These are phyloP conservation scores for Suncus etruscus DNA, from an alignment of 2,113 vertebrate genomes.

Conservation along the genomic window DNA sequence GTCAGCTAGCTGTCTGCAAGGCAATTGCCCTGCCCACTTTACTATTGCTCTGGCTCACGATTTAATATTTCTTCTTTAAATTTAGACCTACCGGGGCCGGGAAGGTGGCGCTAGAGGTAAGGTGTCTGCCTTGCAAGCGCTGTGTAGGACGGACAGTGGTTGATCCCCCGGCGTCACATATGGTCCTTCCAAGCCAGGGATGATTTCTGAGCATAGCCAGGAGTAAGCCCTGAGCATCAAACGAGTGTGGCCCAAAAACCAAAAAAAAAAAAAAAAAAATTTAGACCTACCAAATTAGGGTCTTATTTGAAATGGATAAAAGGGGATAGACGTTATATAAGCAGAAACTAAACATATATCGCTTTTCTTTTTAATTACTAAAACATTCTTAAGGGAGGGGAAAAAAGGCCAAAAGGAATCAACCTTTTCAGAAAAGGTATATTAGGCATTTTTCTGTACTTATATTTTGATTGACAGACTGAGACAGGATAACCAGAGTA, in stretches of 20 bases:
- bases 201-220: no score
- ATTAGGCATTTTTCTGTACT: conserved; percentile 38
- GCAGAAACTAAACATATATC: conserved; percentile 19
- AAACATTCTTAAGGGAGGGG: conserved; percentile 39
- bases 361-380: background rate
- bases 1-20: no score
- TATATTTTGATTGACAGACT: conserved; percentile 54
- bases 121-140: no score
- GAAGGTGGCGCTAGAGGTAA: no score
- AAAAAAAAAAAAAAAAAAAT: no score
- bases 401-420: background rate
- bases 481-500: conserved; percentile 44
- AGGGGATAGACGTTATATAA: conserved; percentile 37
- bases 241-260: no score
- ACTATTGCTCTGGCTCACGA: no score
- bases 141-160: no score
- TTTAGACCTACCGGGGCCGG: background rate
- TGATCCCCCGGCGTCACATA: no score
- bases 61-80: conserved; percentile 56
- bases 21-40: no score
- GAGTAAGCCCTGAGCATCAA: no score
- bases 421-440: conserved; percentile 51
- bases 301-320: conserved; percentile 44
- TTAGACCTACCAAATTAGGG: background rate
- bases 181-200: no score